Percentiles rank a stretch among this genome's conserved stretches.
Conservation (phyloP, 2,888 invertebrate genomes). For the Meiosimyza decipiens region DNA sequence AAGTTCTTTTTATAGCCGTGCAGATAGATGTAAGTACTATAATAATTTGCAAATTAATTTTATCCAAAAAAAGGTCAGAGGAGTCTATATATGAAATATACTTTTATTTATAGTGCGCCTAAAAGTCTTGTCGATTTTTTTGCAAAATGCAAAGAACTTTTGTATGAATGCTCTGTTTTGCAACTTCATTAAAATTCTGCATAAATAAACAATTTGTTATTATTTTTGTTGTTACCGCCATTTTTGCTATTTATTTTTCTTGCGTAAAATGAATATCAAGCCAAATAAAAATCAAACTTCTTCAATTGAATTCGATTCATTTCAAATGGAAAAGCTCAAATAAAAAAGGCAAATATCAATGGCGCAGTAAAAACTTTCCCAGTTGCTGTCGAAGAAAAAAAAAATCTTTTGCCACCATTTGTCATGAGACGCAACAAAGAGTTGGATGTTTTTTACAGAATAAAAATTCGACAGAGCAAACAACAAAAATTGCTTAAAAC, state of each 20-base stretch:
- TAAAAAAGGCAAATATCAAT: slow-evolving; percentile 8
- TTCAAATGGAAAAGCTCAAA: slow-evolving; percentile 14
- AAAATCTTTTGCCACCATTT: slow-evolving; percentile 25
- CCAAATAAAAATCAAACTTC: slow-evolving; percentile 20
- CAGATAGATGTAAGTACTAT: no score
- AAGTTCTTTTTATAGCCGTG: no score
- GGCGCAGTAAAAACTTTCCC: slow-evolving; percentile 16
- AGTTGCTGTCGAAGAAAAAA: slow-evolving; percentile 1
- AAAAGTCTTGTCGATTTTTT: slow-evolving; percentile 1
- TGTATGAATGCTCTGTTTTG: background rate
- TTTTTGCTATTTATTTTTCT: slow-evolving; percentile 1
- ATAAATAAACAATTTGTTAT: slow-evolving; percentile 32
- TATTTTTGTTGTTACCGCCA: background rate
- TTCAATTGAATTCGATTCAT: background rate
- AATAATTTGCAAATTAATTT: no score
- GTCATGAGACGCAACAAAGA: slow-evolving; percentile 23
- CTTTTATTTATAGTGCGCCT: slow-evolving; percentile 8
- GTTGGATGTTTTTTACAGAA: background rate
- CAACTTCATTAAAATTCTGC: slow-evolving; percentile 31
- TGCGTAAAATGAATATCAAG: background rate
- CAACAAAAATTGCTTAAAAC: slow-evolving; percentile 27
- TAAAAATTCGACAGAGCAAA: slow-evolving; percentile 3
- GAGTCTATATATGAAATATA: background rate
- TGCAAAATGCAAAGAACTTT: slow-evolving; percentile 3
- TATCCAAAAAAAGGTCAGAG: background rate